These are phyloP conservation scores for Xenopus petersii DNA, from an alignment of 2,797 vertebrate genomes.

Conservation along the genomic window DNA sequence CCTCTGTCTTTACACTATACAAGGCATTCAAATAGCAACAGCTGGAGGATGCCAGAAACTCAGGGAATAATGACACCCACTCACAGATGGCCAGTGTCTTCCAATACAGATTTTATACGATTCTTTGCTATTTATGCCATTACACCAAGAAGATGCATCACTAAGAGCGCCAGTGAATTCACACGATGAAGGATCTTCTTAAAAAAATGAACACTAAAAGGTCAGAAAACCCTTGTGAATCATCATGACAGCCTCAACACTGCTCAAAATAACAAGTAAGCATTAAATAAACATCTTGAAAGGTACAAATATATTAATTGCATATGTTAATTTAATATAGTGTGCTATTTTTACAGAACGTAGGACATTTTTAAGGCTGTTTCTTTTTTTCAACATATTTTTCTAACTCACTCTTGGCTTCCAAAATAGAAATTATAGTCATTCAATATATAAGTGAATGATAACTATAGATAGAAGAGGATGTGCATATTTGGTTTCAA, in stretches of 20 bases:
- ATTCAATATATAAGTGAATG: no score
- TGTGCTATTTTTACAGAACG: no score
- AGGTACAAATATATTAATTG: no score
- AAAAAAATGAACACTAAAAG: not conserved
- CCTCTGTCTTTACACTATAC: not conserved
- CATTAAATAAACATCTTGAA: no score
- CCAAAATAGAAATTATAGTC: no score
- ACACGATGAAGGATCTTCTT: conserved; percentile 4
- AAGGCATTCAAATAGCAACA: conserved; percentile 20
- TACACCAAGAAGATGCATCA: conserved; percentile 3
- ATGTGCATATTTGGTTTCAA: no score
- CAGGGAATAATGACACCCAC: conserved; percentile 26
- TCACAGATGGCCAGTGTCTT: conserved; percentile 44
- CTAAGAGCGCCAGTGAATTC: conserved; percentile 6
- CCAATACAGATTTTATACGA: conserved; percentile 16
- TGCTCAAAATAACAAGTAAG: no score
- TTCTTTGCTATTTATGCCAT: conserved; percentile 16
- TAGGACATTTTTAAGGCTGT: no score
- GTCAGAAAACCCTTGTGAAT: conserved; percentile 1
- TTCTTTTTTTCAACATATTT: no score
- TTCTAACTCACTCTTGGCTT: no score
- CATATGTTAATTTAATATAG: no score
- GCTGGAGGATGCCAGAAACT: conserved; percentile 34
- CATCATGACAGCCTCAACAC: not conserved
- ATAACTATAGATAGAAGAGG: no score